A percentile compares a stretch with the other conserved stretches of the same genome.
Conservation (phyloP, 2,888 invertebrate species). For the Notocelia uddmanniana region DNA sequence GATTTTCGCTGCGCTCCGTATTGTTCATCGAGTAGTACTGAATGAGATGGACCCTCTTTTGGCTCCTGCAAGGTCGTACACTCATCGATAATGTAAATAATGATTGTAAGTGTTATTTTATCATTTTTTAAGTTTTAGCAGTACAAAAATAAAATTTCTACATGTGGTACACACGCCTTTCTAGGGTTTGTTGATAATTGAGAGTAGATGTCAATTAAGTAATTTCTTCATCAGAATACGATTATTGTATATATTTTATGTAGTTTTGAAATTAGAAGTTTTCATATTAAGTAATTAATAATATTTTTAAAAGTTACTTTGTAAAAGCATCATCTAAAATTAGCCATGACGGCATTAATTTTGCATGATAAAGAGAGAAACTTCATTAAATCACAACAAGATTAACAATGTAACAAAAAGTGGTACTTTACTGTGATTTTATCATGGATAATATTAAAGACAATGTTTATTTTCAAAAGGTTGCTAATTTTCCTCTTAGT, state of each 20-base stretch:
- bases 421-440: background rate
- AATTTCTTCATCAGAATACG: background rate
- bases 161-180: slow-evolving; percentile 5
- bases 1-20: slow-evolving; percentile 29
- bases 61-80: slow-evolving; percentile 65
- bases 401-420: background rate
- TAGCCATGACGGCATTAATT: background rate
- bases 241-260: background rate
- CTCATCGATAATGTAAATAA: slow-evolving; percentile 76
- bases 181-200: slow-evolving; percentile 18
- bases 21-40: slow-evolving; percentile 31
- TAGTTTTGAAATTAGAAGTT: background rate
- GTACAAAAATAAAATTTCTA: background rate
- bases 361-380: background rate
- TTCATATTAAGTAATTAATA: background rate
- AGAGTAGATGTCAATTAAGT: slow-evolving; percentile 12
- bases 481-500: background rate
- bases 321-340: background rate
- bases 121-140: background rate
- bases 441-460: background rate
- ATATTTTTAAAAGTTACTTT: too few relatives aligned
- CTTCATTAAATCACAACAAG: background rate
- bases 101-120: slow-evolving; percentile 65
- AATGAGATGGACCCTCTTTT: slow-evolving; percentile 35
- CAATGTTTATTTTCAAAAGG: background rate